Conservation (phyloP, 23 tunicate species). For the Ascidia mentula region DNA sequence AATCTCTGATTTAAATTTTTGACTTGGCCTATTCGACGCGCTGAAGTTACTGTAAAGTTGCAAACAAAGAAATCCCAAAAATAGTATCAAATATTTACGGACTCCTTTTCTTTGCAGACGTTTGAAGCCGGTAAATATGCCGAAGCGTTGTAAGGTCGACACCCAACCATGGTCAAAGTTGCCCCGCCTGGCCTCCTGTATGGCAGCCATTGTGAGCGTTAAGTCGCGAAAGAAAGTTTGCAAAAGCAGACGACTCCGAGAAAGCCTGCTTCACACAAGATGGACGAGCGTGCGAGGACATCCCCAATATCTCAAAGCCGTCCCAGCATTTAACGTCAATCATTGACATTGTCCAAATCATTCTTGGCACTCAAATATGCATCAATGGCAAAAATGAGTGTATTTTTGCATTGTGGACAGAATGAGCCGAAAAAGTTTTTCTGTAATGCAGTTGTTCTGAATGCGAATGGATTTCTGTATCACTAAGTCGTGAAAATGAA, state of each 20-base stretch:
- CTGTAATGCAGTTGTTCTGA: too few relatives aligned
- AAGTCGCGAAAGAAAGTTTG: conserved; percentile 4
- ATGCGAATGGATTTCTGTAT: too few relatives aligned
- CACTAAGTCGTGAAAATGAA: too few relatives aligned
- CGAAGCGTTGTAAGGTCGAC: conserved; percentile 4
- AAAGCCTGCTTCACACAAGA: background rate
- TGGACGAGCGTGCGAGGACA: conserved; percentile 1
- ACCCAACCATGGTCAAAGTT: background rate
- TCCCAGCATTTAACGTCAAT: background rate
- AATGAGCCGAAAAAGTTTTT: background rate
- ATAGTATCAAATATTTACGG: background rate
- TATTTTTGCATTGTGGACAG: background rate
- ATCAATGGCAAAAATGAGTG: background rate
- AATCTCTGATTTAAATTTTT: too few relatives aligned
- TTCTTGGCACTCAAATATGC: background rate
- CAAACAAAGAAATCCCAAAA: background rate
- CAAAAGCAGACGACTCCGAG: background rate
- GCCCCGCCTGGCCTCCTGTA: background rate
- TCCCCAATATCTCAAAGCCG: background rate
- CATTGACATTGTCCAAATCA: background rate
- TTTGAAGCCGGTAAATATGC: conserved; percentile 3
- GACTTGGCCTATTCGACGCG: too few relatives aligned
- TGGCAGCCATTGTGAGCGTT: conserved; percentile 9
- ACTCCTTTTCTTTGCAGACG: background rate
- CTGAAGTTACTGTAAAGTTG: background rate